These are phyloP conservation scores for Poeciliopsis presidionis DNA, from an alignment of 2,797 vertebrate genomes.

Conservation along the genomic window DNA sequence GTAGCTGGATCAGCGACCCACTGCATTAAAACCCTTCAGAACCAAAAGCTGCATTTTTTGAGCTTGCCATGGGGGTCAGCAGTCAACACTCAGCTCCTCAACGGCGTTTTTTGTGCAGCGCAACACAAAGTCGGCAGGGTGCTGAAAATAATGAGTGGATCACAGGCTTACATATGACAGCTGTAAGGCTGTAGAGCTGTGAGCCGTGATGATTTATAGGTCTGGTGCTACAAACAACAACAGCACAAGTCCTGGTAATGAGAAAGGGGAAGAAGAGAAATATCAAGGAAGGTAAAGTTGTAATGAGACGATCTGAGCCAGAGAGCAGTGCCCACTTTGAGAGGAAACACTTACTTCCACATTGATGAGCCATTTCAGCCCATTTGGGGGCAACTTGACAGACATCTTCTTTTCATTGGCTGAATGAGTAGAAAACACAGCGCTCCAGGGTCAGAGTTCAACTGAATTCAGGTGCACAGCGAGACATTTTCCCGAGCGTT, in stretches of 20 bases:
- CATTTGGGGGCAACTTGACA: background rate
- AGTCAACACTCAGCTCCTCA: background rate
- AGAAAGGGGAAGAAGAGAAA: background rate
- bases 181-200: background rate
- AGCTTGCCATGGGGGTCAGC: background rate
- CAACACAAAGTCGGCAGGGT: background rate
- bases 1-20: background rate
- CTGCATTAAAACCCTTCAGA: background rate
- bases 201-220: background rate
- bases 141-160: conserved; percentile 3
- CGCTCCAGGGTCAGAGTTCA: background rate
- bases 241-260: background rate
- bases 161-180: background rate
- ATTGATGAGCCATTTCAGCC: background rate
- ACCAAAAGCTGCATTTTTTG: background rate
- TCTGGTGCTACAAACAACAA: conserved; percentile 3
- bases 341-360: background rate
- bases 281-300: background rate
- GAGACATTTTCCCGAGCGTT: background rate
- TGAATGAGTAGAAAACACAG: background rate
- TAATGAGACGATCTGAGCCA: background rate
- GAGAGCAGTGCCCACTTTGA: background rate
- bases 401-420: background rate
- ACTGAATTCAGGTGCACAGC: background rate
- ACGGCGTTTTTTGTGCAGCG: background rate